Base-by-base conservation (phyloP, 2,113 vertebrate genomes). In the Ranitomeya variabilis region DNA sequence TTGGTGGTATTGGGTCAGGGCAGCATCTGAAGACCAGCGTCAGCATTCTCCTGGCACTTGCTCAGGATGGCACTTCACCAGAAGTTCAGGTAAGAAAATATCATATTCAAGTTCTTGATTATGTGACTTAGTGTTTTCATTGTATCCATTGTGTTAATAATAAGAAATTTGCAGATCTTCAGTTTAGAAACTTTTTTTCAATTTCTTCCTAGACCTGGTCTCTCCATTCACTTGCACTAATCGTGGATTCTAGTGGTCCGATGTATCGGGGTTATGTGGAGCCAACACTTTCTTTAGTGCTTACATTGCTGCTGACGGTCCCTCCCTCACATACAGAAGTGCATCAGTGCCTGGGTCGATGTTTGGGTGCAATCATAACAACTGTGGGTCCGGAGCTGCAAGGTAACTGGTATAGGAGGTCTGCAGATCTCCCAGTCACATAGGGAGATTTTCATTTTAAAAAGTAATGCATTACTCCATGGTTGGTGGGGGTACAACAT, bases 211-310 rank as follows among this genome's bases (percentile, higher is more conserved):
- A 99, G 98, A 99, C 98, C 0, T 99, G 98, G 98, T 97, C 98
- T 86, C 97, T 99, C 82, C 98, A 99, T 91, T 99, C 98, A 0
- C 96, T 99, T 91, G 98, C 98, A 69, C 94, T 99, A 84, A 99
- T 99, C 86, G 98, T 99, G 91, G 98, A 99, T 91, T 99, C 98
- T 0, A 99, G 98, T 87, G 98, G 98, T 0, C 98, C 98, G 4
- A 99, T 99, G 98, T 99, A 99, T 90, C 95, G 98, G 67, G 97
- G 98, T 7, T 99, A 99, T 0, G 98, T 99, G 90, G 98, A 99
- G 85, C 98, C 98, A 23, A 99, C 98, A 0, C 94, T 99, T 1
- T 99, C 98, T 52, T 94, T 99, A 6, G 98, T 99, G 51, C 97
- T 99, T 54, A 99, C 98, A 1, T 93, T 99, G 91, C 96, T 99